Percentiles rank a stretch among this genome's conserved stretches.
Evolutionary conservation across 2,797 vertebrate species (phyloP).

Genomic region (Muscicapa striata): DNA sequence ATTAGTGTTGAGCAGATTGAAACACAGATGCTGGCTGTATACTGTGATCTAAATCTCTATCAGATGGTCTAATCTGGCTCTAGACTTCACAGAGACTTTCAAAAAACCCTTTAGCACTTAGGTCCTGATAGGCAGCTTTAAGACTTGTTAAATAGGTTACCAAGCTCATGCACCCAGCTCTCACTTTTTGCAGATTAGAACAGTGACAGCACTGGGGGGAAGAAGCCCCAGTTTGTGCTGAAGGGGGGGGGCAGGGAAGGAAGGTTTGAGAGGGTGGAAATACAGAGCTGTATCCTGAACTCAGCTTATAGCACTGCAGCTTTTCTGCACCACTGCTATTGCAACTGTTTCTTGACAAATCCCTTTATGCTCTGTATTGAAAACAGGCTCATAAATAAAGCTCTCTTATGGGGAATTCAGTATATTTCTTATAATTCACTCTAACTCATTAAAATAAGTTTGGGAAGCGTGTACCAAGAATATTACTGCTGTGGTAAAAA

Average conservation of each 20-base stretch:
- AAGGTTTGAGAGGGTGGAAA: background rate
- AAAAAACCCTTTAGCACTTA: slow-evolving; percentile 46
- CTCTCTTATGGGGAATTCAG: slow-evolving; percentile 54
- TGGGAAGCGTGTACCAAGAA: background rate
- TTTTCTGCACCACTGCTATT: slow-evolving; percentile 59
- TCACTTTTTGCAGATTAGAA: slow-evolving; percentile 19
- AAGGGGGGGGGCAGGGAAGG: background rate
- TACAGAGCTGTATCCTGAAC: background rate
- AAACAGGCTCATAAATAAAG: slow-evolving; percentile 60
- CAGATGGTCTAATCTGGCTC: slow-evolving; percentile 47
- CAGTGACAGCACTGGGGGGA: background rate
- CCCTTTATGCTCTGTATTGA: slow-evolving; percentile 59
- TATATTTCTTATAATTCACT: slow-evolving; percentile 41
- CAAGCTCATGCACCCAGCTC: background rate
- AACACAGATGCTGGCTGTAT: slow-evolving; percentile 44
- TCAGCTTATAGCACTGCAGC: background rate
- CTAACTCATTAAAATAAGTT: slow-evolving; percentile 54
- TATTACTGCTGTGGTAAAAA: slow-evolving; percentile 9
- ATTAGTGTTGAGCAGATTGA: slow-evolving; percentile 43
- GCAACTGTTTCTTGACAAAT: slow-evolving; percentile 69
- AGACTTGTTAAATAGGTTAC: slow-evolving; percentile 29
- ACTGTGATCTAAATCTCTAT: slow-evolving; percentile 39
- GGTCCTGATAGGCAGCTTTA: slow-evolving; percentile 27
- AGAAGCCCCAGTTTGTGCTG: background rate
- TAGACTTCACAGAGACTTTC: slow-evolving; percentile 31